A percentile compares a stretch with the other conserved stretches of the same genome.
These are phyloP conservation scores for Haemorhous mexicanus DNA, from an alignment of 2,113 vertebrate species.

Conservation along the genomic window DNA sequence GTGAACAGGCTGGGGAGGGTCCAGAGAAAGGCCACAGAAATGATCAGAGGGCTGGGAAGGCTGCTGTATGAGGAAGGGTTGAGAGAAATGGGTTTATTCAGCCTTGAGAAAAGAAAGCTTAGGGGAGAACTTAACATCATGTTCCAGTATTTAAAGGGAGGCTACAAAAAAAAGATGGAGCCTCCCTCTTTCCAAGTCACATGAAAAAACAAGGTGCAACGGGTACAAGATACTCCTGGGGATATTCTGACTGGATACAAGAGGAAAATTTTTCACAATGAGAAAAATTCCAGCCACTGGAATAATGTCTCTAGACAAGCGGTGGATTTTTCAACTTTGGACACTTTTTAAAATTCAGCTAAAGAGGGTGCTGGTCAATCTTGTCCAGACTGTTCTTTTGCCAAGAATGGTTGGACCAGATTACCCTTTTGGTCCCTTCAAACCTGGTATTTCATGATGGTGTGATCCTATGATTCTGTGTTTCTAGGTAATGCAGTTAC, in stretches of 20 bases:
- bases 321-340: background rate
- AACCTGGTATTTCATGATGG: background rate
- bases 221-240: background rate
- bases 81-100: background rate
- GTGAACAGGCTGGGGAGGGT: background rate
- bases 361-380: background rate
- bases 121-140: background rate
- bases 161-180: background rate
- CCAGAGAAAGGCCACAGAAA: background rate
- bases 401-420: background rate
- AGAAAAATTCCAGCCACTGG: background rate
- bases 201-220: background rate
- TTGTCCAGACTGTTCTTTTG: background rate
- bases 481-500: background rate
- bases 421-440: background rate
- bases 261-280: background rate
- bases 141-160: background rate
- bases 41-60: background rate
- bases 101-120: background rate
- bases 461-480: background rate
- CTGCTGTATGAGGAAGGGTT: background rate
- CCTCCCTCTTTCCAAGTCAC: background rate
- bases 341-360: background rate
- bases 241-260: background rate
- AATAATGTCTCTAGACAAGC: background rate